Conservation (phyloP, 2,113 vertebrate genomes). For the Toxostoma redivivum region DNA sequence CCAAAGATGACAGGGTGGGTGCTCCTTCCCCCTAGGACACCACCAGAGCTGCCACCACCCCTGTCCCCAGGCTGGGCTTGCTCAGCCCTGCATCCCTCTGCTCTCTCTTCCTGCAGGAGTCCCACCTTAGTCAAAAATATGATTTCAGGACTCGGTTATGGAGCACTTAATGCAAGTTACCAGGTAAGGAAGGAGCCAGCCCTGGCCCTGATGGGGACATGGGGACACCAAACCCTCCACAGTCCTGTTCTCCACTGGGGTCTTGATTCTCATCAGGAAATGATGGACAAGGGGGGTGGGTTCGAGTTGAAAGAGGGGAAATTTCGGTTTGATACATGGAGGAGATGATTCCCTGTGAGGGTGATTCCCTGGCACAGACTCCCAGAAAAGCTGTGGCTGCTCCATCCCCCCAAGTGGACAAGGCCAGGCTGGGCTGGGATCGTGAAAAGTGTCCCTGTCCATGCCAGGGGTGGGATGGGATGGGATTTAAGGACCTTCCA, state of each 20-base stretch:
- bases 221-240: not conserved
- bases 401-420: not conserved
- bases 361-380: no score
- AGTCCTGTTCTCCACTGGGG: rapidly evolving
- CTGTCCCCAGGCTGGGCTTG: rapidly evolving
- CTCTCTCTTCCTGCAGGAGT: constrained; percentile 77
- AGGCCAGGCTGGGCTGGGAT: no score
- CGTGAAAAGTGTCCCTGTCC: no score
- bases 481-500: no score
- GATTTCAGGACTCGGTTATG: constrained; percentile 97
- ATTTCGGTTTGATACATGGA: not conserved
- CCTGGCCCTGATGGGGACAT: rapidly evolving
- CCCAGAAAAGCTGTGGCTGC: not conserved
- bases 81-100: not conserved
- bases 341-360: not conserved
- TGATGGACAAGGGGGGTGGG: not conserved
- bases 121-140: constrained; percentile 99
- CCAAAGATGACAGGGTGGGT: constrained; percentile 99
- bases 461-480: no score
- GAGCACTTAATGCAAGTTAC: constrained; percentile 97
- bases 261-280: not conserved
- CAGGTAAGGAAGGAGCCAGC: constrained; percentile 77
- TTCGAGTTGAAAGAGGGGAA: not conserved
- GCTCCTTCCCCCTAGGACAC: rapidly evolving
- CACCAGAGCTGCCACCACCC: not conserved